These are phyloP conservation scores for Luidia sarsii DNA, from an alignment of 53 echinoderm and acorn worm genomes.

Conservation along the genomic window DNA sequence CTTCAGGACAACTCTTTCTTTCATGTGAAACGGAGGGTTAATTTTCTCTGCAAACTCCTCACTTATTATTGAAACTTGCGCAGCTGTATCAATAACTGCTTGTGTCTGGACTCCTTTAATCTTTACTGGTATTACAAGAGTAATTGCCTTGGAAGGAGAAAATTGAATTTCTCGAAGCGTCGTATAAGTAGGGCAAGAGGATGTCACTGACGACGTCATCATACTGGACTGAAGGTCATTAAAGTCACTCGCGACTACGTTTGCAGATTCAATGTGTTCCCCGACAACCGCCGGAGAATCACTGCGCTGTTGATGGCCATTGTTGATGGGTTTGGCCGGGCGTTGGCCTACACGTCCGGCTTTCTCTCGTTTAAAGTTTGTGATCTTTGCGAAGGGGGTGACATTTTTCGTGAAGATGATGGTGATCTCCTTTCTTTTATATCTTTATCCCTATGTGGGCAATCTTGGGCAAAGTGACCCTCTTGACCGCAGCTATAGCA, in stretches of 20 bases:
- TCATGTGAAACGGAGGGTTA: neutral
- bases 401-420: too few species aligned
- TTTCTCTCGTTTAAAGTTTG: too few species aligned
- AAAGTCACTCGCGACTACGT: neutral
- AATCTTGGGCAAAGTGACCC: neutral
- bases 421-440: neutral
- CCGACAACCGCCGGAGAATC: neutral
- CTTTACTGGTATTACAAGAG: neutral
- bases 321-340: too few species aligned
- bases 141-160: neutral
- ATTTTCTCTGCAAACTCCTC: neutral
- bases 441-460: neutral
- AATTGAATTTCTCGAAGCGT: neutral
- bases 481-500: neutral
- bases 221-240: neutral
- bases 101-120: neutral
- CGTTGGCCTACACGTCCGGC: too few species aligned
- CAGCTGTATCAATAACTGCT: neutral
- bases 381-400: too few species aligned
- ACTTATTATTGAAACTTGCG: constrained; percentile 10
- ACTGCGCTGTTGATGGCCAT: too few species aligned
- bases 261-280: neutral
- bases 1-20: neutral
- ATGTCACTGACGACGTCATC: neutral
- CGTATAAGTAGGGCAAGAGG: neutral